phyloP scores from a whole-genome alignment of 2,888 invertebrate species.

The Biston stratarius region DNA sequence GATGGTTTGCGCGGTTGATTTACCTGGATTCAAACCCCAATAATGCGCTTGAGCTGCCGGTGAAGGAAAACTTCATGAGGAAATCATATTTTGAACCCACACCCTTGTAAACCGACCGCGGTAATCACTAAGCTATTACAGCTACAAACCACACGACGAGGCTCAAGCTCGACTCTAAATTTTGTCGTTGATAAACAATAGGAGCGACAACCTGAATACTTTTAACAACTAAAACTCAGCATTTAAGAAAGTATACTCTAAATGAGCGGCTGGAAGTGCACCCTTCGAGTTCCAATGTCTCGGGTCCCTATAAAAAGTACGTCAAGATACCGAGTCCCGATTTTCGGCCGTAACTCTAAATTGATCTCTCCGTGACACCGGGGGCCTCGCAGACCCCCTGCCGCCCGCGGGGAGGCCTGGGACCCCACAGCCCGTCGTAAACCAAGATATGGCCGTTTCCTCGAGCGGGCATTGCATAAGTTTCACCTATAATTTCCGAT shows the following conservation, averaged over 20 bases:
- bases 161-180: too few relatives aligned
- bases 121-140: too few relatives aligned
- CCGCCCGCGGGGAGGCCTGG: conserved; percentile 20
- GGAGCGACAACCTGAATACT: too few relatives aligned
- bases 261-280: conserved; percentile 24
- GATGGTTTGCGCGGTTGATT: too few relatives aligned
- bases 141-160: too few relatives aligned
- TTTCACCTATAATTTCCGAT: conserved; percentile 67
- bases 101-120: too few relatives aligned
- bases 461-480: conserved; percentile 61
- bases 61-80: too few relatives aligned
- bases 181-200: too few relatives aligned
- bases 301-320: conserved; percentile 45
- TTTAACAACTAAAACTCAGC: too few relatives aligned
- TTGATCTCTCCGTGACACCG: conserved; percentile 66
- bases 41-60: too few relatives aligned
- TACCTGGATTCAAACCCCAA: too few relatives aligned
- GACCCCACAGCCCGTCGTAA: conserved; percentile 47
- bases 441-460: conserved; percentile 56
- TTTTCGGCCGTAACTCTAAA: conserved; percentile 65
- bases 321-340: conserved; percentile 50
- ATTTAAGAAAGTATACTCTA: conserved; percentile 3
- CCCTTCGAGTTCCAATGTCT: conserved; percentile 31
- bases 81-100: too few relatives aligned
- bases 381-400: conserved; percentile 50